Evolutionary conservation across 2,888 invertebrate species (phyloP), one percentile per base, ranked within the genome.

Genomic region (Abrostola tripartita): DNA sequence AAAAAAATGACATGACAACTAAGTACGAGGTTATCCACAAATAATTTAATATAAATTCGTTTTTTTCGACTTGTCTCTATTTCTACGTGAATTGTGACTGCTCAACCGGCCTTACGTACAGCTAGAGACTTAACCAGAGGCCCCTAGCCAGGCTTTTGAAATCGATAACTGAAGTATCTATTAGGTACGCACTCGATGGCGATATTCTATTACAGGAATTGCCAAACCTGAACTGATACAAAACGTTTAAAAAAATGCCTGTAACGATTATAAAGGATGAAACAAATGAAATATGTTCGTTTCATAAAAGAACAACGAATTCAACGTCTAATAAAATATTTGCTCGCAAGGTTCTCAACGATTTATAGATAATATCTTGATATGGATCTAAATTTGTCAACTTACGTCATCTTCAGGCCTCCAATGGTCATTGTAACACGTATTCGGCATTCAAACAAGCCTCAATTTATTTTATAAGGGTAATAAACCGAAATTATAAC

Each of bases 351-450:
- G 24, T 50, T 4, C 5, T 50, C n/a, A 14, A 47, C 9, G 14
- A 24, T 0, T 52, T 53, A 36, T 52, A 55, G 51, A 36, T n/a
- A 58, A 55, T 52, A 68, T 68, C 42, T 63, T 57, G 42, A 54
- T 68, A 47, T 58, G 62, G 58, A 49, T 52, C 50, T 59, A 59
- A 65, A 61, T 10, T 69, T 56, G 55, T n/a, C 49, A 53, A 53
- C 65, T 65, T 75, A 75, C 71, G 62, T 75, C 75, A 74, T 62
- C 36, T 2, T 24, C 24, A 24, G 24, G 24, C 24, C 42, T 38
- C 41, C 51, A 42, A 47, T 60, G 68, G 60, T 68, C 42, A 49
- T 52, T 61, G 12, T 9, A 37, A 37, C 41, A 24, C 53, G 35
- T 58, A 10, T 58, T 35, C 54, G 57, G 62, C 57, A 51, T 42